Base-by-base conservation (phyloP, 2,797 vertebrate genomes). In the Mormyrops attenuatus region DNA sequence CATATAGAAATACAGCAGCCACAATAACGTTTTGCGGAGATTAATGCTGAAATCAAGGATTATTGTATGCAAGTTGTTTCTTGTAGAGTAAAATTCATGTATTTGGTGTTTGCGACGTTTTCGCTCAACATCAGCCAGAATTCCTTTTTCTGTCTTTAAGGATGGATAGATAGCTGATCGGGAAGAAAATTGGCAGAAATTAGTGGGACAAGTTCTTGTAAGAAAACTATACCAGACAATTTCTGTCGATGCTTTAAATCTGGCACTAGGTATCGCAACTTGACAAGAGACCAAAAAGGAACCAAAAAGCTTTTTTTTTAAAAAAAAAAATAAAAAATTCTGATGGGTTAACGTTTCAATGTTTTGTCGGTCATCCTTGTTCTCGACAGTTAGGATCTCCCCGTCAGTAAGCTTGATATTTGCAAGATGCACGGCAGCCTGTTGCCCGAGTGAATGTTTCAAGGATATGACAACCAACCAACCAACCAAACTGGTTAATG, bases 31-130 rank as follows among this genome's bases (percentile, higher is more conserved):
- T 91, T 93, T 93, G 92, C 92, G 91, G 92, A 95, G 91, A 38
- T 82, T 88, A 13, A 88, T 90, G 88, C 89, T 80, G 53, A 90
- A 89, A 85, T 52, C 84, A 63, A 84, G 89, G 90, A 63, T 69
- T 86, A 93, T 94, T 92, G 94, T 96, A 96, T 96, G 95, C 94
- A 95, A 95, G 95, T 93, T 94, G 90, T 90, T 55, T 93, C 91
- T 95, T 90, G 92, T 94, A 96, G 95, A 93, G 96, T 94, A 95
- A 95, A 94, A 91, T 93, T 91, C 90, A 92, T 91, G 91, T 93
- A 57, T 90, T 93, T 90, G 85, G 63, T 91, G 87, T 90, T 63
- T 50, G 89, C 89, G 34, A 90, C 90, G 89, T 91, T 93, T 84
- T 95, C 73, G 69, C 80, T 92, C 88, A 47, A 20, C 77, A 84